Evolutionary conservation across 2,888 invertebrate genomes (phyloP), one percentile per base, ranked within the genome.

Genomic region (Acrocera orbiculus): DNA sequence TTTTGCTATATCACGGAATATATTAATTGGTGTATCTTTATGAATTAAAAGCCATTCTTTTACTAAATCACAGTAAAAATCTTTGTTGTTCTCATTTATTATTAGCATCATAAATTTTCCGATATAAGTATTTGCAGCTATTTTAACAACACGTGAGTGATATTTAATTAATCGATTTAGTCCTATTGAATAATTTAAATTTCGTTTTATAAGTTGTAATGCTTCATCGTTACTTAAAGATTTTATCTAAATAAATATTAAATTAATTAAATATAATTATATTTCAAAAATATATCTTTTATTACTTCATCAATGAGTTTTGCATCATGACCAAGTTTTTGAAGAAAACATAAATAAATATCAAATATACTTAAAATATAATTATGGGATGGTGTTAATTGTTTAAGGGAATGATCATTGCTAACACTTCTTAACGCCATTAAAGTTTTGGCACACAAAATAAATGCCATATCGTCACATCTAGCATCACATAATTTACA

Each of bases 381-480:
- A 44, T 70, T 67, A 38, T 63, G 59, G 39, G 59, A 50, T 3
- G 58, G 56, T 15, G 58, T 56, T 44, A 53, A 54, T 36, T 58
- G 47, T 35, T 44, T 42, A 4, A 42, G 16, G 11, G 20, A n/a
- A 31, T 40, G 39, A 4, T 34, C 24, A n/a, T 15, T 13, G 9
- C 23, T 23, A 3, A 37, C 34, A 7, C 11, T n/a, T 38, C 54
- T 51, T 35, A 58, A 51, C 36, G 55, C 61, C 35, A 49, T 50
- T 45, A 59, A 51, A 32, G 56, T 58, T 35, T 67, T 65, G 27
- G 65, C 65, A 26, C 67, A 66, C 46, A 71, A 61, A 50, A 65
- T 66, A 35, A 70, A 56, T 38, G 72, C 72, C 42, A 71, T 56
- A 51, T 70, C 69, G 56, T 70, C 69, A 55, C 70, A 70, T 45